Base-by-base conservation (phyloP, 1,140 invertebrate species). In the Drosophila yakuba region DNA sequence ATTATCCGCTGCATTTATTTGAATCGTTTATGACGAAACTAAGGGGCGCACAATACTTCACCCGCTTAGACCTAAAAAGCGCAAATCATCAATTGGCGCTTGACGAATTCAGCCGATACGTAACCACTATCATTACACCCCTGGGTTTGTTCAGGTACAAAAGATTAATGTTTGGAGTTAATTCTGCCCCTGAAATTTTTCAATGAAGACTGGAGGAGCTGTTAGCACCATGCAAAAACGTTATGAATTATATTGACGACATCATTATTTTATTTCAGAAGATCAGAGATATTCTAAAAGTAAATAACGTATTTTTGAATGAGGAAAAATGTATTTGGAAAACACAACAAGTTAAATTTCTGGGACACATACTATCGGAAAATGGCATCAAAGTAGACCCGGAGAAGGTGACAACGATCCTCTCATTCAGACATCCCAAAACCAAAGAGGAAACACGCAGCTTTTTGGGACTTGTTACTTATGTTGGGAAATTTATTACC, bases 211-310 rank as follows among this genome's bases (percentile, higher is more conserved):
- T 45, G 7, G 41, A 58, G 56, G 56, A 58, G 15, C 14, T 47
- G 2, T 47, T 36, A 38, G 41, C 43, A 45, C 15, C 43, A 38
- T 47, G 23, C 39, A 47, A 47, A 10, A 58, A 47, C 12, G 41
- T 45, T 1, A 47, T 66, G 52, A 66, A 60, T 28, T 61, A 69
- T 15, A 41, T 92, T 15, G 92, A 93, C 54, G 92, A 93, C 57
- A 77, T 93, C n/a, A 66, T 93, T 14, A 56, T 91, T 8, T 88
- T 71, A n/a, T 58, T 90, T 20, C 20, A 14, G 41, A 69, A 17
- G 60, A 83, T 72, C 90, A 4, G 14, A 59, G 45, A 25, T 73
- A 20, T 20, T 20, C 20, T 20, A 20, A 20, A 20, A 20, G 20
- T 20, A 43, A 66, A 60, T 12, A 66, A 60, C 15, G 62, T 69